Conservation (phyloP, 2,113 vertebrate species). For the Neogobius melanostomus region DNA sequence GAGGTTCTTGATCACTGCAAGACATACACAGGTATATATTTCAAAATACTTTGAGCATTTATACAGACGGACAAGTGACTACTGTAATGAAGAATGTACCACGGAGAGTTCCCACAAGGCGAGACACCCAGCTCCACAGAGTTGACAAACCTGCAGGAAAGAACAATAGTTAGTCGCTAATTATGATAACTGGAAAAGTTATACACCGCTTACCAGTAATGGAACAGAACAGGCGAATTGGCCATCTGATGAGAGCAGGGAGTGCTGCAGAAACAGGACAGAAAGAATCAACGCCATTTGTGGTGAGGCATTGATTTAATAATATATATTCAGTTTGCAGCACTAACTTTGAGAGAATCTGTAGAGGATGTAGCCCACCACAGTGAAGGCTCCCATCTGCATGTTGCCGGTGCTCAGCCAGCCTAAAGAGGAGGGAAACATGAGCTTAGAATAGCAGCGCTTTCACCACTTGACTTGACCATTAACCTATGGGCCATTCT, state of each 20-base stretch:
- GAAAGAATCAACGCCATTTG: not conserved
- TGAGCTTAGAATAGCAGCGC: not conserved
- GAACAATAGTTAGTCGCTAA: not conserved
- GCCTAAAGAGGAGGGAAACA: constrained; percentile 34
- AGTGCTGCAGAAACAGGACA: constrained; percentile 49
- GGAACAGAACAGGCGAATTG: constrained; percentile 65
- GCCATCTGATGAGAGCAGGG: constrained; percentile 68
- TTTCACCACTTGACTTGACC: constrained; percentile 27
- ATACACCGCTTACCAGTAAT: constrained; percentile 61
- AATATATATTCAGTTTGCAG: not conserved
- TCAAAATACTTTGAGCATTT: not conserved
- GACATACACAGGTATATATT: not conserved
- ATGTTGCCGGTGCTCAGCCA: constrained; percentile 46
- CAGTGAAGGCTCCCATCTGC: constrained; percentile 61
- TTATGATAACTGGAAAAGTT: not conserved
- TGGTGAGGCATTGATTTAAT: too few species aligned
- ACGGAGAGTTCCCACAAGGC: constrained; percentile 61
- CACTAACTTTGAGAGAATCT: constrained; percentile 73
- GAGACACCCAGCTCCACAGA: constrained; percentile 69
- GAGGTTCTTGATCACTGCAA: constrained; percentile 62
- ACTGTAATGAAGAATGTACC: constrained; percentile 39
- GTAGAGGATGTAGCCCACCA: constrained; percentile 71
- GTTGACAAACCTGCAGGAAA: constrained; percentile 55
- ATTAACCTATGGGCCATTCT: constrained; percentile 25
- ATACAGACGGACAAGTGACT: not conserved